Evolutionary conservation across 1,140 invertebrate species (phyloP).

Genomic region (Periplaneta americana): DNA sequence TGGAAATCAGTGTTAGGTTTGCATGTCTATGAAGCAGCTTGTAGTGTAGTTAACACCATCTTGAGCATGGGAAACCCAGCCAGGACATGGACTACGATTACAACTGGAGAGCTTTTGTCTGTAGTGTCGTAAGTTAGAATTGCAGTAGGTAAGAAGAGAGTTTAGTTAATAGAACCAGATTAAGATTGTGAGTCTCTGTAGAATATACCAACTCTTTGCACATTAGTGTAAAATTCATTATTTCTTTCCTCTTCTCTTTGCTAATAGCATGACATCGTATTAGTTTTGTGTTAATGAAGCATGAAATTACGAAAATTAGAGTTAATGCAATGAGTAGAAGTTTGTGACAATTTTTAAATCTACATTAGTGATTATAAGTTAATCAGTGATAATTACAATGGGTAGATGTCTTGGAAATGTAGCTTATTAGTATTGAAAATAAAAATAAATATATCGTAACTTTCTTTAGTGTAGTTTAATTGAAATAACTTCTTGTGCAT

Average conservation of each 20-base stretch:
- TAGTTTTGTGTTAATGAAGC: not conserved
- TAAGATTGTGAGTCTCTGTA: not conserved
- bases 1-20: not conserved
- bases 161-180: not conserved
- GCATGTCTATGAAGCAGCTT: not conserved
- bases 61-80: not conserved
- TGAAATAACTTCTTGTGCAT: too few species aligned
- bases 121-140: not conserved
- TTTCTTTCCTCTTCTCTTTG: not conserved
- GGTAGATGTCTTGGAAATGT: too few species aligned
- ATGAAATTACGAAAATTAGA: too few species aligned
- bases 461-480: too few species aligned
- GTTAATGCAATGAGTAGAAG: too few species aligned
- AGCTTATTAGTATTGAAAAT: too few species aligned
- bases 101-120: not conserved
- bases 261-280: not conserved
- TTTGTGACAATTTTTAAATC: too few species aligned
- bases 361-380: too few species aligned
- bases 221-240: not conserved
- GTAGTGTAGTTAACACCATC: not conserved
- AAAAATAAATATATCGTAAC: too few species aligned
- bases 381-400: too few species aligned
- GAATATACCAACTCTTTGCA: not conserved
- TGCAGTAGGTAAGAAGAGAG: not conserved
- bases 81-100: not conserved